Conservation (phyloP, 2,888 invertebrate genomes). For the Ceramica pisi region DNA sequence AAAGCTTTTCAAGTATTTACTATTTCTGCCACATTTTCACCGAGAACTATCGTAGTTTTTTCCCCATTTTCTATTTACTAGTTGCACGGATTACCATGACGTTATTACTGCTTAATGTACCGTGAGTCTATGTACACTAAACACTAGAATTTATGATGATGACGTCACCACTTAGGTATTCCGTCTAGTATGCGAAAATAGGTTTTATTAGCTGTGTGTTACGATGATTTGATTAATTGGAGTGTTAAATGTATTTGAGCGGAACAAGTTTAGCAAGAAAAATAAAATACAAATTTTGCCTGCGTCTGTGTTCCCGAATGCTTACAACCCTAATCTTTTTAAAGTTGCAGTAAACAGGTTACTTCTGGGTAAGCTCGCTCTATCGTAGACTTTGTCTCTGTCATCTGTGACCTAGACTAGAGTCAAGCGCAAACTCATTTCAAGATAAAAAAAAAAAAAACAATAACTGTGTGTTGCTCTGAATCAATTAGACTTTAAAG, state of each 20-base stretch:
- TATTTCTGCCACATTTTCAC: background rate
- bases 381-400: no score
- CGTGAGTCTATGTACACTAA: slow-evolving; percentile 35
- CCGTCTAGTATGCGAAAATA: slow-evolving; percentile 46
- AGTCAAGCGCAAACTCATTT: no score
- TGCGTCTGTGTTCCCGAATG: no score
- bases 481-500: no score
- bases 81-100: slow-evolving; percentile 37
- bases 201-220: slow-evolving; percentile 47
- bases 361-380: no score
- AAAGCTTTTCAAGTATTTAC: background rate
- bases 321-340: no score
- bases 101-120: slow-evolving; percentile 36
- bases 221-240: slow-evolving; percentile 38
- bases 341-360: no score
- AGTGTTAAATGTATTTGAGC: slow-evolving; percentile 13
- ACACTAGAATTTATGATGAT: slow-evolving; percentile 44
- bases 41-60: slow-evolving; percentile 12
- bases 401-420: no score
- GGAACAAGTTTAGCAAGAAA: background rate
- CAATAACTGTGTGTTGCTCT: no score
- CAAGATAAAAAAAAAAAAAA: no score
- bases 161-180: slow-evolving; percentile 48
- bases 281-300: no score
- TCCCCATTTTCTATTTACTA: slow-evolving; percentile 22